Base-by-base conservation (phyloP, 2,888 invertebrate species). In the Phalera bucephala region DNA sequence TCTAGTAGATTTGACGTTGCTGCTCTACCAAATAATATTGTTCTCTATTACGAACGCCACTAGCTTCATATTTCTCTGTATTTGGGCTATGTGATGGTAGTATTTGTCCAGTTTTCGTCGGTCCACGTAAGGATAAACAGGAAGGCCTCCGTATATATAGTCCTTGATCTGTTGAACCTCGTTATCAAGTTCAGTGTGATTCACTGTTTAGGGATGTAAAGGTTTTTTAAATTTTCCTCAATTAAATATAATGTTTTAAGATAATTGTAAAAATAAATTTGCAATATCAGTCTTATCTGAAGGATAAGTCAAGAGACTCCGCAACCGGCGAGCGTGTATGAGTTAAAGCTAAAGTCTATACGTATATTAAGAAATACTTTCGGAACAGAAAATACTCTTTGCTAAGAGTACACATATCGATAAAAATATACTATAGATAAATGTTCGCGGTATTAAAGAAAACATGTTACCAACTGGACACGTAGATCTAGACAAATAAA, bases 111-210 rank as follows among this genome's bases (percentile, higher is more conserved):
- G 64, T 66, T 71, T 68, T 71, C 52, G 60, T 65, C 42, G 56
- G 57, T 53, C 65, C 56, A 59, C 52, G 66, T 72, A 73, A 78
- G 78, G 80, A 80, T 65, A 78, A 80, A 80, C 85, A 85, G 86
- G 85, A 86, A 82, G 80, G 64, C 44, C 72, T 73, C 72, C 67
- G 80, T 83, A 84, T 71, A 52, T 40, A 36, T 14, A 44, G 68
- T 49, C 76, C 75, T 74, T 74, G 72, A 73, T 73, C 67, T 49
- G 41, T 43, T 64, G 63, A 65, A 61, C 64, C 60, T 66, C 53
- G 51, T 55, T 55, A 61, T 62, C 64, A 69, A 71, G 73, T 74
- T 73, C 69, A 65, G 60, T 52, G 51, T 61, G 65, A 70, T 52
- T 70, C 62, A 55, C 45, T 28, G 25, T 30, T 44, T 46, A 9